These are phyloP conservation scores for Maniola jurtina DNA, from an alignment of 1,140 invertebrate species.

Conservation along the genomic window DNA sequence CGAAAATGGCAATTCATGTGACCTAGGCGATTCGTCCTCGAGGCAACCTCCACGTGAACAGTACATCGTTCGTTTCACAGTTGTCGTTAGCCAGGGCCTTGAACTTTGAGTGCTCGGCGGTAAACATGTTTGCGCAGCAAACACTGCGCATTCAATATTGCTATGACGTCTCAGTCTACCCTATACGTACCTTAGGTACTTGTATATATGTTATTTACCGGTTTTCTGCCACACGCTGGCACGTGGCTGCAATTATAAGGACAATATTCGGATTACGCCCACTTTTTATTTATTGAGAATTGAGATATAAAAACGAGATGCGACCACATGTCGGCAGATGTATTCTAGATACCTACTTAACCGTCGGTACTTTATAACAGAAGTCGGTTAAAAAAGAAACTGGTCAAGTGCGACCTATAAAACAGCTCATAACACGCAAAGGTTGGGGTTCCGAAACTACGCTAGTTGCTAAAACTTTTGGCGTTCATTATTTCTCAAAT, in stretches of 20 bases:
- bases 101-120: slow-evolving; percentile 68
- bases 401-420: too few relatives aligned
- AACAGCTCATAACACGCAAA: too few relatives aligned
- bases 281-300: slow-evolving; percentile 13
- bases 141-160: slow-evolving; percentile 66
- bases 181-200: slow-evolving; percentile 24
- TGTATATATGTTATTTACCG: slow-evolving; percentile 30
- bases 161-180: slow-evolving; percentile 54
- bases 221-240: slow-evolving; percentile 20
- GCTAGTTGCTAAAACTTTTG: too few relatives aligned
- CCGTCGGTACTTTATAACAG: too few relatives aligned
- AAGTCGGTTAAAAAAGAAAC: too few relatives aligned
- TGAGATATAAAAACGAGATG: neutral
- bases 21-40: slow-evolving; percentile 45
- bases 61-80: slow-evolving; percentile 61
- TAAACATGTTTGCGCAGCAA: slow-evolving; percentile 74
- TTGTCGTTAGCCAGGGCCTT: slow-evolving; percentile 62
- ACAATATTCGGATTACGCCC: slow-evolving; percentile 19
- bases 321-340: neutral
- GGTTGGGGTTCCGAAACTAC: too few relatives aligned
- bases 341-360: neutral
- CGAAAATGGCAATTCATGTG: slow-evolving; percentile 20
- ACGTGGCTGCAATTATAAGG: slow-evolving; percentile 27
- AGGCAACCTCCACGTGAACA: slow-evolving; percentile 55
- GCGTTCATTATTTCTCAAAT: too few relatives aligned